Evolutionary conservation across 2,113 vertebrate genomes (phyloP).

Genomic region (Gila orcuttii): DNA sequence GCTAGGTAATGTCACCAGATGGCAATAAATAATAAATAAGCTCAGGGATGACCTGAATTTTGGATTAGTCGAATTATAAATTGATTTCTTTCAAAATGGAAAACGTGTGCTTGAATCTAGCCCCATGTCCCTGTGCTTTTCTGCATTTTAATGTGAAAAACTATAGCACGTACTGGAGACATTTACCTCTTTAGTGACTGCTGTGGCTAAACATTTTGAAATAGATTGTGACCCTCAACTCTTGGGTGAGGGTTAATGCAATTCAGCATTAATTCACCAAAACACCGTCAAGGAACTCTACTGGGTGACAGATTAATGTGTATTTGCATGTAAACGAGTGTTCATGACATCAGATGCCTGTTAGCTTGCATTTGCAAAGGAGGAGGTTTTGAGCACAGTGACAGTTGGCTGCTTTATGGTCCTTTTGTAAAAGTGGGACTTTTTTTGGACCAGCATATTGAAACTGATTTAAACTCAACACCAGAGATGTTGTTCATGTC

Average conservation of each 20-base stretch:
- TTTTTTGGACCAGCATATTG: neutral
- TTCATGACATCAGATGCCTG: neutral
- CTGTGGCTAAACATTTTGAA: neutral
- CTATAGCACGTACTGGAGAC: neutral
- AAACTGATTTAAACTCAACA: neutral
- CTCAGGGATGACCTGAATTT: conserved; percentile 12
- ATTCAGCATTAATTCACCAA: neutral
- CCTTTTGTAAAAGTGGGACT: too few species aligned
- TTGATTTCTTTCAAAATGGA: neutral
- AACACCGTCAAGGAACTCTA: neutral
- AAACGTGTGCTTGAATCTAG: neutral
- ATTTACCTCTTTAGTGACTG: neutral
- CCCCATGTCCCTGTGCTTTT: too few species aligned
- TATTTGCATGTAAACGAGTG: neutral
- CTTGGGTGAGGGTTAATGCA: neutral
- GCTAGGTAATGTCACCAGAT: neutral
- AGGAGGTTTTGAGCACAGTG: neutral
- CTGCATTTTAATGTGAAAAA: neutral
- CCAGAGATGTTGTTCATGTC: neutral
- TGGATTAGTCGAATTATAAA: neutral
- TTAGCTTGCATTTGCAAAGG: neutral
- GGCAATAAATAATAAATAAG: conserved; percentile 1
- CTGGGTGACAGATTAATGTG: neutral
- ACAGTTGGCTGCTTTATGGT: neutral
- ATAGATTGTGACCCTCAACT: neutral